Conservation (phyloP, 2,113 vertebrate species). For the Spea bombifrons region DNA sequence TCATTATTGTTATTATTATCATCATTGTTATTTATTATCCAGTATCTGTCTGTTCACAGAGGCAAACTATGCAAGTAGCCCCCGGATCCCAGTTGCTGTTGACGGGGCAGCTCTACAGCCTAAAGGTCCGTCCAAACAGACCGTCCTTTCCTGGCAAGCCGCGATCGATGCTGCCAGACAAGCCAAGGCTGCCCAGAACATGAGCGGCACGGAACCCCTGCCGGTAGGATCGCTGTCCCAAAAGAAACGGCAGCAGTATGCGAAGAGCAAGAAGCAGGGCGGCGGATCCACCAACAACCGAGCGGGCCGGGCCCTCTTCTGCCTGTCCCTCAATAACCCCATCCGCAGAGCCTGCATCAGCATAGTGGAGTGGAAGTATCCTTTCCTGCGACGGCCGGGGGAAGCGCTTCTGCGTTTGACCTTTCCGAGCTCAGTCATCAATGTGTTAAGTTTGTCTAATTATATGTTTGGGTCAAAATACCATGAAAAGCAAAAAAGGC, state of each 20-base stretch:
- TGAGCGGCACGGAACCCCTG: constrained; percentile 86
- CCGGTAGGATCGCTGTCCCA: constrained; percentile 93
- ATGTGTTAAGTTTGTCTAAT: too few species aligned
- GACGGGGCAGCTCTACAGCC: constrained; percentile 87
- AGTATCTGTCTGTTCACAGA: constrained; percentile 63
- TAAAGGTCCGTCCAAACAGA: constrained; percentile 78
- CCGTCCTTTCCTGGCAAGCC: constrained; percentile 89
- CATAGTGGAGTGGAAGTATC: constrained; percentile 99
- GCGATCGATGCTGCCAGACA: constrained; percentile 93
- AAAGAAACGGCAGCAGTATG: constrained; percentile 98
- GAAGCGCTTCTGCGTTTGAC: too few species aligned
- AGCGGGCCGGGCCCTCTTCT: constrained; percentile 93
- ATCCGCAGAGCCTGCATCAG: constrained; percentile 98
- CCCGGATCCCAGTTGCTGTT: constrained; percentile 83
- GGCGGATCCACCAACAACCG: constrained; percentile 90
- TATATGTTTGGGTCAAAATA: too few species aligned
- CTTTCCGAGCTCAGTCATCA: too few species aligned
- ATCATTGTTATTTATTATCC: too few species aligned
- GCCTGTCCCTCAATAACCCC: constrained; percentile 96
- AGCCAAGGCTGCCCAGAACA: constrained; percentile 88
- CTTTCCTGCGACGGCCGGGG: constrained; percentile 66
- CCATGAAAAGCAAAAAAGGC: too few species aligned
- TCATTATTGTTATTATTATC: not conserved
- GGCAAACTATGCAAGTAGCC: constrained; percentile 96
- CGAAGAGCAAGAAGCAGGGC: constrained; percentile 99